phyloP scores from a whole-genome alignment of 1,140 invertebrate species.

The Zelostemma sp. region DNA sequence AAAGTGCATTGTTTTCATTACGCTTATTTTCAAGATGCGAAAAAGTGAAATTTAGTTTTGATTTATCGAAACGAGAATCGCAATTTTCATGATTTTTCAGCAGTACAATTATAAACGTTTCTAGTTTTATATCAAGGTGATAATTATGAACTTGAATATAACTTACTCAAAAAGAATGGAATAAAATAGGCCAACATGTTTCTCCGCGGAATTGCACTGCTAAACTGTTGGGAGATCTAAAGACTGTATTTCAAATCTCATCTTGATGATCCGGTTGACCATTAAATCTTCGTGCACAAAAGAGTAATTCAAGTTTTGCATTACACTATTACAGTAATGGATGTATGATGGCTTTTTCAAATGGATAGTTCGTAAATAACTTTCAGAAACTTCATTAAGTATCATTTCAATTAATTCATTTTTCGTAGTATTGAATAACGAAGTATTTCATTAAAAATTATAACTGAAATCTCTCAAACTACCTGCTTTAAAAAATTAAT shows the following conservation, averaged over 20 bases:
- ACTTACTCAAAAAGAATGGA: slow-evolving; percentile 6
- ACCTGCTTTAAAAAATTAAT: too few relatives aligned
- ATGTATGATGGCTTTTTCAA: not conserved
- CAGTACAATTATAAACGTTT: not conserved
- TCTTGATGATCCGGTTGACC: too few relatives aligned
- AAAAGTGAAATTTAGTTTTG: not conserved
- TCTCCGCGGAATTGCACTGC: not conserved
- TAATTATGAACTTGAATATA: too few relatives aligned
- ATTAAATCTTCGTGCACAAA: not conserved
- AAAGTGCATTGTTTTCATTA: not conserved
- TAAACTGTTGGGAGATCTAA: not conserved
- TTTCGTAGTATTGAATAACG: not conserved
- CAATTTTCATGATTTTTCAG: not conserved
- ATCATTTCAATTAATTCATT: too few relatives aligned
- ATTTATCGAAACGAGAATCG: not conserved
- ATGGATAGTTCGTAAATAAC: not conserved
- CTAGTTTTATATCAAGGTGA: too few relatives aligned
- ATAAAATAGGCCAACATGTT: slow-evolving; percentile 1
- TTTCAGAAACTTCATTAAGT: not conserved
- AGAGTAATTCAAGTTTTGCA: not conserved
- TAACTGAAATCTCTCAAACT: too few relatives aligned
- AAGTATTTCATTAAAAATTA: too few relatives aligned
- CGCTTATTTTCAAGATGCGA: not conserved
- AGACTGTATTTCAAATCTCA: not conserved
- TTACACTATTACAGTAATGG: not conserved